Percentiles rank a stretch among this genome's conserved stretches.
Conservation (phyloP, 2,797 vertebrate species). For the Malurus leucopterus region DNA sequence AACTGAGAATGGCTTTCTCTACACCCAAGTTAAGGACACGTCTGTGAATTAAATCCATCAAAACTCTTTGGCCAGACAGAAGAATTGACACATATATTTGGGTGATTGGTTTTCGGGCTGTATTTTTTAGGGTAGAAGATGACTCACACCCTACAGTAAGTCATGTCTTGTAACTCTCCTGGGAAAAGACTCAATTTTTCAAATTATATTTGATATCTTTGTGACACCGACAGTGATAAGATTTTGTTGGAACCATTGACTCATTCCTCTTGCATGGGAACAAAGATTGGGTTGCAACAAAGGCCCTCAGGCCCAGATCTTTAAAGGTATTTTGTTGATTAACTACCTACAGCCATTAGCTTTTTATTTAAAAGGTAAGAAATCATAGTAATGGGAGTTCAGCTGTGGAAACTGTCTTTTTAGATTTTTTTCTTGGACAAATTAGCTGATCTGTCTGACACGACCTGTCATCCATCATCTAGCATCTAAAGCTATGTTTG, state of each 20-base stretch:
- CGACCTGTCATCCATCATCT: not conserved
- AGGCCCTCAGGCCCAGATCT: not conserved
- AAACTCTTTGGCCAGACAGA: not conserved
- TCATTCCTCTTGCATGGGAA: not conserved
- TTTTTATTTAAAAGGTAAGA: slow-evolving; percentile 24
- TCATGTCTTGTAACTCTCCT: not conserved
- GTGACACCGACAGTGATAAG: not conserved
- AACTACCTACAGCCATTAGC: not conserved
- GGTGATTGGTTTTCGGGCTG: not conserved
- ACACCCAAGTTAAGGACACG: not conserved
- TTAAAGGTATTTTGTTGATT: slow-evolving; percentile 15
- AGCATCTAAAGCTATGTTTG: not conserved
- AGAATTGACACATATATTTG: not conserved
- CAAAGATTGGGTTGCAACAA: not conserved
- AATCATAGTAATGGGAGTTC: not conserved
- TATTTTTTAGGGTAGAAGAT: not conserved
- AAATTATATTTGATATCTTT: not conserved
- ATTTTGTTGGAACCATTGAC: not conserved
- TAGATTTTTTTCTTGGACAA: not conserved
- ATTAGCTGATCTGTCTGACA: not conserved
- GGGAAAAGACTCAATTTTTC: slow-evolving; percentile 6
- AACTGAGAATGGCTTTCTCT: not conserved
- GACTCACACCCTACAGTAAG: slow-evolving; percentile 7
- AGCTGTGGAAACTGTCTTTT: not conserved
- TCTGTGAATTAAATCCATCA: not conserved